Evolutionary conservation across 1,140 invertebrate species (phyloP), one percentile per base, ranked within the genome.

Genomic region (Lepidurus apus): DNA sequence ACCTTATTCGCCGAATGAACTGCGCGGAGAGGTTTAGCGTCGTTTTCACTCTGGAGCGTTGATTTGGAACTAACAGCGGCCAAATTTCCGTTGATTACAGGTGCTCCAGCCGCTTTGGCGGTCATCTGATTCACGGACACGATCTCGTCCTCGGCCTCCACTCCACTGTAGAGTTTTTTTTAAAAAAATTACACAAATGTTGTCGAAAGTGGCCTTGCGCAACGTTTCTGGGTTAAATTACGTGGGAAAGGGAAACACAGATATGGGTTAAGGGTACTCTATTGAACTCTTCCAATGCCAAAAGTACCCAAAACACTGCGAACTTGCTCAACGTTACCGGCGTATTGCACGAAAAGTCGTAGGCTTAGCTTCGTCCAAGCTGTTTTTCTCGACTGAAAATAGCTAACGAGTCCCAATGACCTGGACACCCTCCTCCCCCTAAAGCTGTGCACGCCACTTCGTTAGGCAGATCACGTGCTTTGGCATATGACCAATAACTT

Each of bases 91-190:
- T 77, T 78, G 26, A 43, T 75, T 10, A 42, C 65, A 77, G 44
- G 13, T 42, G 42, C 21, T 74, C 43, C 73, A 17, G 53, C 43
- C 11, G 76, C 26, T 13, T 34, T 42, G 77, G 45, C 76, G 73
- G 73, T 83, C 80, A 88, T 81, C 87, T 95, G 93, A 84, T 89
- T 89, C 85, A 89, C 87, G 82, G 93, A 94, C 85, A 94, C 91
- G 83, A 96, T 90, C 85, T 94, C 91, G 89, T 94, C 88, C 87
- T 91, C 89, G 86, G 91, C 90, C 89, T 95, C 93, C 85, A 95
- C 89, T 84, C 91, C 93, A 90, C 94, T 96, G 89, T 81, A 91
- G 91, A 82, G 87, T 87, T n/a, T n/a, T n/a, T n/a, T n/a, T 65
- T 65, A 80, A 80, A 65, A 65, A 21, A 13, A 65, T 34, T 34